A percentile compares a stretch with the other conserved stretches of the same genome.
phyloP scores from a whole-genome alignment of 2,113 vertebrate species.

The Microtus richardsoni region DNA sequence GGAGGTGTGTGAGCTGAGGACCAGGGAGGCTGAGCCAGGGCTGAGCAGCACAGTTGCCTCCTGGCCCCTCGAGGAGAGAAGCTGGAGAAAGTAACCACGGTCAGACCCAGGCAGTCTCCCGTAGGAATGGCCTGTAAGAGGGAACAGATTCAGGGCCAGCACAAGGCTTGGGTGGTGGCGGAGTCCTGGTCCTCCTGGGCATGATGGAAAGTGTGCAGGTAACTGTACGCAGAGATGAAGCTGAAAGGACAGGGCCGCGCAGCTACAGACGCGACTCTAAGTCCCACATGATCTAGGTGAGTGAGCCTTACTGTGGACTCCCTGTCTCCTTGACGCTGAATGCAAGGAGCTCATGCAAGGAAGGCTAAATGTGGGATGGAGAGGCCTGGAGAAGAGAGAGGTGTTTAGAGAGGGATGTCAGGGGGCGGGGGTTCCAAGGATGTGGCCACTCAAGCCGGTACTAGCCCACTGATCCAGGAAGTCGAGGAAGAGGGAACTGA shows the following conservation, averaged over 20 bases:
- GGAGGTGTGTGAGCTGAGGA: neutral
- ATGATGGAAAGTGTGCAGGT: no score
- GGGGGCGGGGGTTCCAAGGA: accelerated
- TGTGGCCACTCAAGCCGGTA: neutral
- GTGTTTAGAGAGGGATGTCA: neutral
- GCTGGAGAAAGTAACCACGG: neutral
- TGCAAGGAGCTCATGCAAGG: accelerated
- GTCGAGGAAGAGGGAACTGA: neutral
- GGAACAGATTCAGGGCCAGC: neutral
- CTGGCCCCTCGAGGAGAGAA: neutral
- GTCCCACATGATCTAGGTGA: accelerated
- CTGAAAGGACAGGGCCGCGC: neutral
- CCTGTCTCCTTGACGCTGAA: neutral
- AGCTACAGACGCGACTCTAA: neutral
- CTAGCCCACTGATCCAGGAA: neutral
- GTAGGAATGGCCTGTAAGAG: no score
- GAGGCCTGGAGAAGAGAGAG: neutral
- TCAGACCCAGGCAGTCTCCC: neutral
- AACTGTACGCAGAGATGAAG: neutral
- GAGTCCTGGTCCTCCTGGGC: neutral
- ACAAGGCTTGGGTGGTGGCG: neutral
- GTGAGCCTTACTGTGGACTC: accelerated
- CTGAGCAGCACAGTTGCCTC: neutral
- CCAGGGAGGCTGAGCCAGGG: neutral
- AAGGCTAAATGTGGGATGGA: neutral